Conservation (phyloP, 2,797 vertebrate genomes). For the Amniataba percoides region DNA sequence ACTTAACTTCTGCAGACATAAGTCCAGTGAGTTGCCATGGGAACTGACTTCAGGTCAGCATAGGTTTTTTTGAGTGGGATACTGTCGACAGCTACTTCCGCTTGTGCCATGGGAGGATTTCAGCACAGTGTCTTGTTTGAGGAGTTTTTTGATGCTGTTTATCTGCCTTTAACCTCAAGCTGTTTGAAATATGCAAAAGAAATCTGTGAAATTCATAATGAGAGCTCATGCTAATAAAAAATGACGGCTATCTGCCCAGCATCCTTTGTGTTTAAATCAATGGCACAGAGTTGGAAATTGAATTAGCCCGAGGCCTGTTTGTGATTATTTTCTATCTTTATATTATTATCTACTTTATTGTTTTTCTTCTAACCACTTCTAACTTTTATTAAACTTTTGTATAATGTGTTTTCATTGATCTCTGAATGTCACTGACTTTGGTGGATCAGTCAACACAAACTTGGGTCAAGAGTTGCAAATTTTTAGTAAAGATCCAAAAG, state of each 20-base stretch:
- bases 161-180: neutral
- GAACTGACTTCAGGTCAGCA: conserved; percentile 27
- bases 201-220: neutral
- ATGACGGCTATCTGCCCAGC: too few relatives aligned
- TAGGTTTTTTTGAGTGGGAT: neutral
- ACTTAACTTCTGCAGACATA: conserved; percentile 14
- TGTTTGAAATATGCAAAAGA: neutral
- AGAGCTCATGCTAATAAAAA: neutral
- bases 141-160: neutral
- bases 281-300: neutral
- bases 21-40: conserved; percentile 28
- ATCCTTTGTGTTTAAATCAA: neutral
- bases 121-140: neutral
- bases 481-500: too few relatives aligned
- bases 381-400: neutral
- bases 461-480: too few relatives aligned
- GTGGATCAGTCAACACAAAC: neutral
- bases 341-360: neutral
- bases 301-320: neutral
- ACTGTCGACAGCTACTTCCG: neutral
- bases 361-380: neutral
- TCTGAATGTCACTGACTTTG: neutral
- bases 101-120: neutral
- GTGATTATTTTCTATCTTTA: neutral
- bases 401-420: neutral